Percentiles rank a stretch among this genome's conserved stretches.
These are phyloP conservation scores for Alitta virens DNA, from an alignment of 2,888 invertebrate species.

Conservation along the genomic window DNA sequence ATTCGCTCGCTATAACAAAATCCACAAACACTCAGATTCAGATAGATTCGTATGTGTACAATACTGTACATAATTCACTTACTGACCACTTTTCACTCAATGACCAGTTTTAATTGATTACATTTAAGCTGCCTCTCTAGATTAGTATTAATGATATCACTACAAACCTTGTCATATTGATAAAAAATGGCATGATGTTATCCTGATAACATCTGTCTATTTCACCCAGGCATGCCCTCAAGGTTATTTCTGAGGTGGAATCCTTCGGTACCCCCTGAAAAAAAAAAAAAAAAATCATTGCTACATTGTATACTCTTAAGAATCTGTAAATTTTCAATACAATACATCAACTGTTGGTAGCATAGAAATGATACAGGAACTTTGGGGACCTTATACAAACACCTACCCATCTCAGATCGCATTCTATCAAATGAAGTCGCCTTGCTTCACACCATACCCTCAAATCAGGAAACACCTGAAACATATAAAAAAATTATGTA, in stretches of 20 bases:
- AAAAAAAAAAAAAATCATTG: no score
- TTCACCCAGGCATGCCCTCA: slow-evolving; percentile 33
- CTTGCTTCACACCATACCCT: slow-evolving; percentile 36
- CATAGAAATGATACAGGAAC: no score
- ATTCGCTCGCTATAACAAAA: slow-evolving; percentile 27
- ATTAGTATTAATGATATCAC: no score
- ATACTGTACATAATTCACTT: not conserved
- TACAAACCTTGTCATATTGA: slow-evolving; percentile 24
- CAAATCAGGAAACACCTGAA: slow-evolving; percentile 38
- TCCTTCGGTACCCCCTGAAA: slow-evolving; percentile 33
- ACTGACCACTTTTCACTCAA: no score
- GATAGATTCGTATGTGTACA: not conserved
- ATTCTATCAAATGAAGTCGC: slow-evolving; percentile 37
- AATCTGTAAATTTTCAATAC: no score
- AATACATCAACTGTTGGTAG: no score
- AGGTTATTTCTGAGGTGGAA: slow-evolving; percentile 29
- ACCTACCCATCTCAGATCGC: slow-evolving; percentile 41
- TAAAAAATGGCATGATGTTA: slow-evolving; percentile 27
- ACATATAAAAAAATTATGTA: no score
- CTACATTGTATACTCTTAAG: no score
- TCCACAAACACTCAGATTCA: not conserved
- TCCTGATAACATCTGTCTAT: slow-evolving; percentile 34
- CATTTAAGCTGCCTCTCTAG: no score
- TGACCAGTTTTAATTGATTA: no score
- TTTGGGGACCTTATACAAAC: no score